phyloP scores from a whole-genome alignment of 2,797 vertebrate species.

The Manis crassicaudata region DNA sequence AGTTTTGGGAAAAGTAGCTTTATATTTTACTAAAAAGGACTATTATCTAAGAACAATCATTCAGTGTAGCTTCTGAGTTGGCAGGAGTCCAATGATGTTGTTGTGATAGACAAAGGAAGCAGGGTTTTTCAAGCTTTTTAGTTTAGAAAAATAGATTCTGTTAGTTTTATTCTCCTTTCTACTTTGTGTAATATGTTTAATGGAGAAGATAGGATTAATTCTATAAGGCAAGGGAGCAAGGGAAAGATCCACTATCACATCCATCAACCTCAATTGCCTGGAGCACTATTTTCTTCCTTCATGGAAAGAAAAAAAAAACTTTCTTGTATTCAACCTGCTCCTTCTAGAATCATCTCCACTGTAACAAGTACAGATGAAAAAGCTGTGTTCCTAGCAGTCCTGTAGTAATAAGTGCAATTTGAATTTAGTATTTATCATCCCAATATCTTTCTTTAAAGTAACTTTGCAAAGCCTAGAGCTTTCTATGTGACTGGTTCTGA shows the following conservation, averaged over 20 bases:
- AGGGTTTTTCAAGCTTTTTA: background rate
- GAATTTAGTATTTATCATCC: conserved; percentile 55
- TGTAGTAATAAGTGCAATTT: conserved; percentile 37
- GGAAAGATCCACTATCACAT: background rate
- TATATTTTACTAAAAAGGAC: conserved; percentile 15
- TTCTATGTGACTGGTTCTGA: conserved; percentile 14
- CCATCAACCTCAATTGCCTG: background rate
- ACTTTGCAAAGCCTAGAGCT: background rate
- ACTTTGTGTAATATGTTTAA: background rate
- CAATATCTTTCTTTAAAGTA: background rate
- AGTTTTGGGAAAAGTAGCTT: conserved; percentile 43
- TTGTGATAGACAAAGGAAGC: conserved; percentile 43
- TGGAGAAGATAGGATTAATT: background rate
- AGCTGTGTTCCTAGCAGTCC: background rate
- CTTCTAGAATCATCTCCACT: conserved; percentile 51
- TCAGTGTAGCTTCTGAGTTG: background rate
- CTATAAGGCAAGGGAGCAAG: background rate
- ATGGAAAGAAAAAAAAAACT: background rate
- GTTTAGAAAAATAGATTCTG: conserved; percentile 24
- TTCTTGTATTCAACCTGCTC: background rate
- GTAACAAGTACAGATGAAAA: background rate
- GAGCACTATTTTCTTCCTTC: background rate
- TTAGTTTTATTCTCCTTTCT: conserved; percentile 28
- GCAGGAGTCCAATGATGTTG: background rate
- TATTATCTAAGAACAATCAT: background rate